These are phyloP conservation scores for Vultur gryphus DNA, from an alignment of 2,797 vertebrate species.

Conservation along the genomic window DNA sequence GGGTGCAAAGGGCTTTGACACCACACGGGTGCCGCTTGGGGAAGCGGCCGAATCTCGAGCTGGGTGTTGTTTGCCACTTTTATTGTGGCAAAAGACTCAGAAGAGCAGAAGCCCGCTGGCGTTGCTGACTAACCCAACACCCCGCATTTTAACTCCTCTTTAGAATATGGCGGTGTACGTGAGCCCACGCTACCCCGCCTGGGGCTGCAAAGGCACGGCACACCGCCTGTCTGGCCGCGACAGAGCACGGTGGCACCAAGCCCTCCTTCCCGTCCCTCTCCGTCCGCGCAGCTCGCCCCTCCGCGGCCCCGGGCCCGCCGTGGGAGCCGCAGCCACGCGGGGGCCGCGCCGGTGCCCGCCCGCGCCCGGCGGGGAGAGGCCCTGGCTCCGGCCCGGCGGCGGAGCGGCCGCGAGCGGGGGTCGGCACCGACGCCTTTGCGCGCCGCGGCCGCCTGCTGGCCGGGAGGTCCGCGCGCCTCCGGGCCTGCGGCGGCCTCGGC, in stretches of 20 bases:
- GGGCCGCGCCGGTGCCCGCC: no score
- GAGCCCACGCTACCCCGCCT: no score
- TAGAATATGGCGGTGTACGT: neutral
- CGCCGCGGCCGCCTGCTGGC: neutral
- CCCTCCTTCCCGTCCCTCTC: neutral
- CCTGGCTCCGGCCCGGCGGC: neutral
- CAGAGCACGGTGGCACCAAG: neutral
- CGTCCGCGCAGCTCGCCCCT: no score
- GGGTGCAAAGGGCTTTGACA: neutral
- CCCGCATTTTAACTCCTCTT: no score
- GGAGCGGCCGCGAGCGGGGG: neutral
- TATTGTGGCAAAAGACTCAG: accelerated
- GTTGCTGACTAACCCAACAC: neutral
- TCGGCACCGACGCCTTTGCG: neutral
- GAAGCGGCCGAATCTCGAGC: neutral
- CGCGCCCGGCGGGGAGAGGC: no score
- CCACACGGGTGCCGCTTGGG: accelerated
- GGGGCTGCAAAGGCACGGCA: neutral
- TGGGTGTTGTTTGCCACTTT: no score
- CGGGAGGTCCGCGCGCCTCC: neutral
- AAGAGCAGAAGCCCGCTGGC: neutral
- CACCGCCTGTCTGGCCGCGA: neutral
- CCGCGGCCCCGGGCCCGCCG: no score
- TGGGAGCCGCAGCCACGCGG: no score
- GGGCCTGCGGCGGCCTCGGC: neutral